Evolutionary conservation across 2,797 vertebrate genomes (phyloP), one percentile per base, ranked within the genome.

Genomic region (Ateles fusciceps): DNA sequence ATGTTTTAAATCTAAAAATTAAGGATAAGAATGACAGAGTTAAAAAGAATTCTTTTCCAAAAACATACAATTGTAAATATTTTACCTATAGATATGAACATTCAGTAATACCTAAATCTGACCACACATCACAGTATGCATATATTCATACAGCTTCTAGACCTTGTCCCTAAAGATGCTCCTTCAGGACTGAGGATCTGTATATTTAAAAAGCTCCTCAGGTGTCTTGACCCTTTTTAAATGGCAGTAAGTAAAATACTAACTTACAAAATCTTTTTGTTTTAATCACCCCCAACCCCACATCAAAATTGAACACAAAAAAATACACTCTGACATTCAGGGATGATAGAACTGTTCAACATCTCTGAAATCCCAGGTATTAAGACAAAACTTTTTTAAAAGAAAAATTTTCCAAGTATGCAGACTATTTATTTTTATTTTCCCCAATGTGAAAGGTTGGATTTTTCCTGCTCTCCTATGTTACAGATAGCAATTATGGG

Each of bases 1-100:
- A 42, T 26, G n/a, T 50, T 76, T 95, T 88, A 91, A 85, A 68
- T 39, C 30, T 94, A 89, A 88, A 83, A 80, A 28, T 90, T 85
- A 78, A 81, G 28, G 64, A 76, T 44, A 86, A 92, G 36, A 71
- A 94, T 78, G n/a, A 87, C 14, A n/a, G 7, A 80, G 87, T 78
- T 85, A 75, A 36, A 88, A 92, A 76, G 39, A 42, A 17, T 64
- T 94, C 19, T 87, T 39, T 46, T 91, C 91, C 61, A 1, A 81
- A 92, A 92, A 83, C 21, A 57, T 19, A 12, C 12, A 92, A 4
- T 39, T 97, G 42, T 94, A 96, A 95, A 80, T 80, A 5, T 15
- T 30, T 50, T 33, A n/a, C 14, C 6, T 44, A 12, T 0, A 79
- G 50, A 85, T 28, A 50, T 7, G 33, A 17, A 26, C 68, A 52